These are phyloP conservation scores for Anguilla japonica DNA, from an alignment of 2,113 vertebrate genomes.

Conservation along the genomic window DNA sequence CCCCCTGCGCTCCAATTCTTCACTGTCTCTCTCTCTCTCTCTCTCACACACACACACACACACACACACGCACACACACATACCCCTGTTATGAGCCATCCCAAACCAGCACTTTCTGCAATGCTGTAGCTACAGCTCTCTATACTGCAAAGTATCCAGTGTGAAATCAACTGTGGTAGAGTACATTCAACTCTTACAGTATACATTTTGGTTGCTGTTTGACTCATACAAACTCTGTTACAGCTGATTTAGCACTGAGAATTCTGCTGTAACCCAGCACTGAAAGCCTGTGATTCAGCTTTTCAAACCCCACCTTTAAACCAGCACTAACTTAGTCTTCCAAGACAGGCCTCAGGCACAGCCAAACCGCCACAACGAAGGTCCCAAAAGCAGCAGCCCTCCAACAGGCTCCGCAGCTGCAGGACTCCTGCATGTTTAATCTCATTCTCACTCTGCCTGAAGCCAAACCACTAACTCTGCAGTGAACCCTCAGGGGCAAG, in stretches of 20 bases:
- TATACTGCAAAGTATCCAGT: too few species aligned
- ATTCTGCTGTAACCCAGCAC: neutral
- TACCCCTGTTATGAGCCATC: neutral
- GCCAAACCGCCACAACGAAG: neutral
- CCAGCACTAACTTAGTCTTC: neutral
- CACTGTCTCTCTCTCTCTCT: constrained; percentile 15
- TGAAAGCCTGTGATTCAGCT: neutral
- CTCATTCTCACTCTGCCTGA: neutral
- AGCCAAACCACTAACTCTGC: neutral
- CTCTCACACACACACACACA: constrained; percentile 2
- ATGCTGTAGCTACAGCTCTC: too few species aligned
- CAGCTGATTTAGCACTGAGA: too few species aligned
- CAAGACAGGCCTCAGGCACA: neutral
- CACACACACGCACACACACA: constrained; percentile 29
- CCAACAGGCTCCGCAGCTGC: neutral
- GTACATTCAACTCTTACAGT: too few species aligned
- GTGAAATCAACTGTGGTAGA: too few species aligned
- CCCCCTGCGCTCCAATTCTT: constrained; percentile 22
- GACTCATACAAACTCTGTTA: too few species aligned
- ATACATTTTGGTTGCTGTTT: too few species aligned
- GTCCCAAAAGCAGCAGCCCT: neutral
- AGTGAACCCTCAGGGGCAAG: neutral
- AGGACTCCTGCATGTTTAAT: neutral
- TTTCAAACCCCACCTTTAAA: neutral
- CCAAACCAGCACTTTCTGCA: neutral